These are phyloP conservation scores for Poeciliopsis infans DNA, from an alignment of 2,797 vertebrate genomes.

Conservation along the genomic window DNA sequence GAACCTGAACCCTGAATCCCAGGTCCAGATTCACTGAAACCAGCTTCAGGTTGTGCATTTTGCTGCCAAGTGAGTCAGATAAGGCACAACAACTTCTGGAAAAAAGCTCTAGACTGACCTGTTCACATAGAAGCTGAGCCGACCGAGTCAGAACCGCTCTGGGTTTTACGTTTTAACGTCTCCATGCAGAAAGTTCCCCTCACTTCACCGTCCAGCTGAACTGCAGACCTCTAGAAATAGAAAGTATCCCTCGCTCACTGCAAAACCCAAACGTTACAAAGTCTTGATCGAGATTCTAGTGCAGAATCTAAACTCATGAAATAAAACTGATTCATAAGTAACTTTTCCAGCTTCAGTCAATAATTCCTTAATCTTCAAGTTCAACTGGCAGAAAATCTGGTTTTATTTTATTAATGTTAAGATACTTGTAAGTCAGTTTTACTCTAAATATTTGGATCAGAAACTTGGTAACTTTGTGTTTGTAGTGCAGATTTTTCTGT, in stretches of 20 bases:
- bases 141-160: not conserved
- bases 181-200: not conserved
- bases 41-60: constrained; percentile 4
- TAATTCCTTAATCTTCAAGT: too few relatives aligned
- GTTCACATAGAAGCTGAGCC: not conserved
- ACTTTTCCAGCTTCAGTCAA: too few relatives aligned
- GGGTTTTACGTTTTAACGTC: not conserved
- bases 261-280: too few relatives aligned
- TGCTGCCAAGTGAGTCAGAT: not conserved
- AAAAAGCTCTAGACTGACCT: not conserved
- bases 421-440: too few relatives aligned
- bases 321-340: too few relatives aligned
- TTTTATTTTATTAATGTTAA: too few relatives aligned
- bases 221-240: not conserved
- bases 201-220: not conserved
- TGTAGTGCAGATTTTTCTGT: not conserved
- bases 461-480: too few relatives aligned
- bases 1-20: constrained; percentile 30
- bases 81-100: not conserved
- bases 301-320: too few relatives aligned
- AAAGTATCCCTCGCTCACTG: not conserved
- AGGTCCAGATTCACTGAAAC: constrained; percentile 46
- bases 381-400: too few relatives aligned
- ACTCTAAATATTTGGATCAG: too few relatives aligned
- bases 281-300: too few relatives aligned